These are phyloP conservation scores for Enteromius treurensis DNA, from an alignment of 2,797 vertebrate species.

Conservation along the genomic window DNA sequence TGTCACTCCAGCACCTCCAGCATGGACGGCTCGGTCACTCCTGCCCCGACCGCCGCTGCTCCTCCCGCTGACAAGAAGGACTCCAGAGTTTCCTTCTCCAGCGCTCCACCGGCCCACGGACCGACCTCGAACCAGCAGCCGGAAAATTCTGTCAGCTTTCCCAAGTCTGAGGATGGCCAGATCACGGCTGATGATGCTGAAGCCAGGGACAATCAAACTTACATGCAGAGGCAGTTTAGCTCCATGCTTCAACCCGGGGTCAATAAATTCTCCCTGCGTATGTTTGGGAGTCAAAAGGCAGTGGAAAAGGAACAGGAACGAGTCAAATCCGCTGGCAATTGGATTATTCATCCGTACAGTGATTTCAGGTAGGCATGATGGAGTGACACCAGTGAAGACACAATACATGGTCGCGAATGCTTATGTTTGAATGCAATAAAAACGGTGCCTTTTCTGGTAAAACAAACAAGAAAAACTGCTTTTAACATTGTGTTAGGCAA, in stretches of 20 bases:
- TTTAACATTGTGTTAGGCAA: background rate
- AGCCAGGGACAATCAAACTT: slow-evolving; percentile 83
- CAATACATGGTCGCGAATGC: background rate
- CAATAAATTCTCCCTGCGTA: slow-evolving; percentile 98
- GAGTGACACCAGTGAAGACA: slow-evolving; percentile 16
- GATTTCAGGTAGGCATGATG: slow-evolving; percentile 88
- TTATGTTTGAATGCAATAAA: background rate
- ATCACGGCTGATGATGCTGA: slow-evolving; percentile 84
- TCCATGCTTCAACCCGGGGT: slow-evolving; percentile 96
- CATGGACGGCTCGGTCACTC: slow-evolving; percentile 74
- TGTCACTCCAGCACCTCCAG: slow-evolving; percentile 57
- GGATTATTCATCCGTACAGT: slow-evolving; percentile 99
- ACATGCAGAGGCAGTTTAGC: slow-evolving; percentile 96
- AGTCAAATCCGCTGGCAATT: slow-evolving; percentile 95
- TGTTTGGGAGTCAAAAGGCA: slow-evolving; percentile 98
- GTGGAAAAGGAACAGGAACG: slow-evolving; percentile 95
- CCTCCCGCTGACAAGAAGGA: slow-evolving; percentile 75
- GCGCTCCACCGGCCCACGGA: slow-evolving; percentile 55
- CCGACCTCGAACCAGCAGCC: slow-evolving; percentile 62
- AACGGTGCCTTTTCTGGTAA: background rate
- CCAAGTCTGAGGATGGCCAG: slow-evolving; percentile 80
- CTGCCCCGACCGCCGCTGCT: slow-evolving; percentile 59
- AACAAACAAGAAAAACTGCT: background rate
- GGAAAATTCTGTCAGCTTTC: slow-evolving; percentile 71
- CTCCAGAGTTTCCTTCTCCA: slow-evolving; percentile 81